Evolutionary conservation across 92 coral and sea anemone genomes (phyloP).

Genomic region (Zoanthus sociatus): DNA sequence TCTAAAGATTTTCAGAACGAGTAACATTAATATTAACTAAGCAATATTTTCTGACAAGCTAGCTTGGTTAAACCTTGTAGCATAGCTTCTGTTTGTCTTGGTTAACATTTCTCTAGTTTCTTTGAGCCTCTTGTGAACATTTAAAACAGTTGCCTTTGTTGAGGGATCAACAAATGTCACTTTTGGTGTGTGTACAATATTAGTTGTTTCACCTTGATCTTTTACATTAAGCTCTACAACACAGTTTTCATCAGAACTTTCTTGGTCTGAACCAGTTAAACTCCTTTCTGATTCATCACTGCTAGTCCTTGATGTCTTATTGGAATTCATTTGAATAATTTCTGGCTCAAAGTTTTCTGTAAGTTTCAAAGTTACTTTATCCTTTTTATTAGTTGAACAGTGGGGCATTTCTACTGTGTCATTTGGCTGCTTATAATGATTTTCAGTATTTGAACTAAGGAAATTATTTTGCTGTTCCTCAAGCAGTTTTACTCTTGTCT

Average conservation of each 20-base stretch:
- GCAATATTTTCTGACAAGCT: slow-evolving; percentile 2
- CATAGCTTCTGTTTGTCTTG: slow-evolving; percentile 73
- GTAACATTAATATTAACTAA: neutral
- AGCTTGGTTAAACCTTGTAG: slow-evolving; percentile 62
- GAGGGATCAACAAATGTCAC: slow-evolving; percentile 74
- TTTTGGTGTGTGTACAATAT: slow-evolving; percentile 59
- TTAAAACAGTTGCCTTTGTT: slow-evolving; percentile 75
- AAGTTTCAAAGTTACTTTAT: neutral
- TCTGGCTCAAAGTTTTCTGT: neutral
- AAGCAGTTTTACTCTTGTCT: slow-evolving; percentile 80
- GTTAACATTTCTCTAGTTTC: slow-evolving; percentile 82
- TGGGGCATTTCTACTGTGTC: neutral
- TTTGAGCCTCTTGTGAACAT: slow-evolving; percentile 82
- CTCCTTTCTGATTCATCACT: slow-evolving; percentile 43
- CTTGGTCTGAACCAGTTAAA: slow-evolving; percentile 47
- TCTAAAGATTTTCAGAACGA: neutral
- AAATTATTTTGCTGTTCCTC: slow-evolving; percentile 72
- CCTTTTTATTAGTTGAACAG: neutral
- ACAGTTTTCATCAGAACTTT: neutral
- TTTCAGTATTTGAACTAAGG: slow-evolving; percentile 8
- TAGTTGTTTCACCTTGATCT: slow-evolving; percentile 10
- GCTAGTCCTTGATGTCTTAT: neutral
- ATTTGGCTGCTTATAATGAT: neutral
- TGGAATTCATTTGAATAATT: neutral
- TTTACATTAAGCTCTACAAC: neutral